Conservation (phyloP, 2,888 invertebrate genomes). For the Epinotia ramella region DNA sequence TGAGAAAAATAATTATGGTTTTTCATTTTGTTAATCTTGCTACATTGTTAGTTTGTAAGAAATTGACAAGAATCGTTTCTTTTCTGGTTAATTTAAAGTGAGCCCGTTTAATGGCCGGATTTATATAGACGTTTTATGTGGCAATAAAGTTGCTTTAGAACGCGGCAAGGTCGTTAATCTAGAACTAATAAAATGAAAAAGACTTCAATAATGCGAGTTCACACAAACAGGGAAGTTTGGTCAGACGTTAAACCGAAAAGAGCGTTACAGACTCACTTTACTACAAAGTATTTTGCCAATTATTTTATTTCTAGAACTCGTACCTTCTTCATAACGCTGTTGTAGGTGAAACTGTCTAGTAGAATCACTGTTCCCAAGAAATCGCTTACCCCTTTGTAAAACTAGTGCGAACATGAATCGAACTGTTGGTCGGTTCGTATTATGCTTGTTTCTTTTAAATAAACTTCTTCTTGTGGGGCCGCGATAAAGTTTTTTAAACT, state of each 20-base stretch:
- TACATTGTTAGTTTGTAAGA: slow-evolving; percentile 41
- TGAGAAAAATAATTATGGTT: background rate
- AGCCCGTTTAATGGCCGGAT: slow-evolving; percentile 71
- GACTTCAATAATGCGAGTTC: slow-evolving; percentile 48
- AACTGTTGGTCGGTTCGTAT: no score
- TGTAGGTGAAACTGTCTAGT: background rate
- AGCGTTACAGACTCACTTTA: slow-evolving; percentile 9
- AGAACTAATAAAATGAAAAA: slow-evolving; percentile 68
- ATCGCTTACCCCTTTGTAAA: no score
- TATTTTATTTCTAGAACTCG: background rate
- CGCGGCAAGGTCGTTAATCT: slow-evolving; percentile 76
- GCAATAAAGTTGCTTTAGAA: slow-evolving; percentile 77
- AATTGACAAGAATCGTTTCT: slow-evolving; percentile 57
- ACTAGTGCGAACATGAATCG: no score
- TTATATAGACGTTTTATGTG: slow-evolving; percentile 77
- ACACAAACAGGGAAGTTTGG: slow-evolving; percentile 41
- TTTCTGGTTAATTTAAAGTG: slow-evolving; percentile 81
- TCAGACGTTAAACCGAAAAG: slow-evolving; percentile 20
- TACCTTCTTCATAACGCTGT: no score
- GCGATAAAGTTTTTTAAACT: no score
- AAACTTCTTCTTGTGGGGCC: no score
- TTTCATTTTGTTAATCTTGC: background rate
- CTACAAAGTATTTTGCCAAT: slow-evolving; percentile 6
- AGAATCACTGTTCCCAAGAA: no score
- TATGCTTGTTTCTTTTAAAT: no score